Conservation (phyloP, 2,113 vertebrate genomes). For the Mus pahari region DNA sequence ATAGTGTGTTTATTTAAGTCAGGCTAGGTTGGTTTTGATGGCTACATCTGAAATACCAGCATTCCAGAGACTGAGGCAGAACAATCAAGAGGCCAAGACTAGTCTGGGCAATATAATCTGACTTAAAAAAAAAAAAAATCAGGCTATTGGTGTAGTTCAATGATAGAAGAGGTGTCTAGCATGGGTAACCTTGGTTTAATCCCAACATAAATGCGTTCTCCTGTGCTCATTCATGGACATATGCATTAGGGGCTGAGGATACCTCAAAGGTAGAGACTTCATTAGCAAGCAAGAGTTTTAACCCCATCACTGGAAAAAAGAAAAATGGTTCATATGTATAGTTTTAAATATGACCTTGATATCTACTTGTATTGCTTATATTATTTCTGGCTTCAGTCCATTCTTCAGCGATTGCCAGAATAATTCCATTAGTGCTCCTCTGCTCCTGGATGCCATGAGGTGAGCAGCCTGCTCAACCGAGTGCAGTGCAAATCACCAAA, state of each 20-base stretch:
- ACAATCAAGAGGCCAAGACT: not conserved
- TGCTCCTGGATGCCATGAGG: not conserved
- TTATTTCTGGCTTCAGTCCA: not conserved
- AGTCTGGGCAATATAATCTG: not conserved
- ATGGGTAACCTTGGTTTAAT: not conserved
- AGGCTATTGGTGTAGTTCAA: not conserved
- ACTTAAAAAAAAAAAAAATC: not conserved
- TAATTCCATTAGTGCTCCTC: not conserved
- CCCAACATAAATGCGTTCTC: not conserved
- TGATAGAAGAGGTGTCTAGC: not conserved
- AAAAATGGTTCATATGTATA: not conserved
- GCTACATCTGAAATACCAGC: not conserved
- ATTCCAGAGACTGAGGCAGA: not conserved
- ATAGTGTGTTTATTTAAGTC: not conserved
- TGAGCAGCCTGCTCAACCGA: not conserved
- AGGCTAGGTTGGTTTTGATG: not conserved
- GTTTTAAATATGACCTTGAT: not conserved
- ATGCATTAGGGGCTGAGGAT: not conserved
- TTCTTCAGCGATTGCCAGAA: not conserved
- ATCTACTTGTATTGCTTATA: not conserved
- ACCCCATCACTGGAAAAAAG: not conserved
- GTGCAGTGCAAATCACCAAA: not conserved
- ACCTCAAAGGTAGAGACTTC: not conserved
- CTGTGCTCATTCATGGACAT: not conserved
- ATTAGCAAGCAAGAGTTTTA: not conserved